Percentiles rank a stretch among this genome's conserved stretches.
Conservation (phyloP, 1,140 invertebrate genomes). For the Lordiphosa mommai region DNA sequence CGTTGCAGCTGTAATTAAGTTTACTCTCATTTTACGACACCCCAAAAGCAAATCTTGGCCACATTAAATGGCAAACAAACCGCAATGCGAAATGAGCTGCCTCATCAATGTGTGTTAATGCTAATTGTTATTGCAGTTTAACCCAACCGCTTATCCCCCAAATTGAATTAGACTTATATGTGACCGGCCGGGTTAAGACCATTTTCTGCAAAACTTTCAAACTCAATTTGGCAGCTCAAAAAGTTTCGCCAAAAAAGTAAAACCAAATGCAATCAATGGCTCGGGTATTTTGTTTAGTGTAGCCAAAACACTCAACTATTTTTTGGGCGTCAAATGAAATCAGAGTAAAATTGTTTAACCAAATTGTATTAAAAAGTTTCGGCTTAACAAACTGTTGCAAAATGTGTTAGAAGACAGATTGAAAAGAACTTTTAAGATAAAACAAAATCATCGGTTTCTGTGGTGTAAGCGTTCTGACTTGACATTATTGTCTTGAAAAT, state of each 20-base stretch:
- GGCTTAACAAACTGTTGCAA: constrained; percentile 14
- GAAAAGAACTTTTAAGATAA: no score
- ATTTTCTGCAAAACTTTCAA: constrained; percentile 49
- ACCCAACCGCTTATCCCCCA: constrained; percentile 47
- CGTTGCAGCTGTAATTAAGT: constrained; percentile 50
- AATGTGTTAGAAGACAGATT: no score
- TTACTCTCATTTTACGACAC: constrained; percentile 47
- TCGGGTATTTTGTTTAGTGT: constrained; percentile 11
- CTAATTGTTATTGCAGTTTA: constrained; percentile 68
- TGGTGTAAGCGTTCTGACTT: no score
- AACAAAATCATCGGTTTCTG: no score
- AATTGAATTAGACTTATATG: constrained; percentile 60
- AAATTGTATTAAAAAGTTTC: constrained; percentile 72
- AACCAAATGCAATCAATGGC: neutral
- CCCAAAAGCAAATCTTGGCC: constrained; percentile 35
- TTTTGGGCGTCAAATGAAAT: constrained; percentile 43
- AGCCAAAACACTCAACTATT: constrained; percentile 37
- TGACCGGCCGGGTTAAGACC: constrained; percentile 44
- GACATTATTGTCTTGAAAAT: no score
- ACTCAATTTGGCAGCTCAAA: constrained; percentile 62
- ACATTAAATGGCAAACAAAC: constrained; percentile 38
- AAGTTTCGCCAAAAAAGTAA: constrained; percentile 41
- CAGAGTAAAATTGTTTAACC: constrained; percentile 59
- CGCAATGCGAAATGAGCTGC: constrained; percentile 11
- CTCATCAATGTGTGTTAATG: constrained; percentile 56